Evolutionary conservation across 2,888 invertebrate genomes (phyloP).

Genomic region (Philhelius pedissequus): DNA sequence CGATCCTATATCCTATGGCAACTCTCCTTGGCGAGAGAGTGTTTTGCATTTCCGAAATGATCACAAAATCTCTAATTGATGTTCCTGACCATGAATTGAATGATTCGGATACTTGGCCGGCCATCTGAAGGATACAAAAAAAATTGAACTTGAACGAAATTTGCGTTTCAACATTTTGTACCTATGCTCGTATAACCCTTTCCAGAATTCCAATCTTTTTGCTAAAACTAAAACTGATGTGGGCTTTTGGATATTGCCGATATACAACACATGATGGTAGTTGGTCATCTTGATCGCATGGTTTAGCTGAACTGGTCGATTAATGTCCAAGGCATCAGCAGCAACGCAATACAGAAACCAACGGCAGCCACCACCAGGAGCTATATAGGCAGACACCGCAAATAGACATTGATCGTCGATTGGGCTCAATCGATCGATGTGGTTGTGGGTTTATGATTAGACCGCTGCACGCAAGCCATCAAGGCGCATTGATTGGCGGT

Average conservation of each 20-base stretch:
- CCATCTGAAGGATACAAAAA: not conserved
- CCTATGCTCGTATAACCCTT: too few relatives aligned
- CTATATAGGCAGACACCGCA: conserved; percentile 62
- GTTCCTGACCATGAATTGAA: conserved; percentile 64
- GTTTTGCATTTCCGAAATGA: conserved; percentile 66
- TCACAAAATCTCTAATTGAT: conserved; percentile 68
- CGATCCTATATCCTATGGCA: not conserved
- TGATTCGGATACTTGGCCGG: conserved; percentile 38
- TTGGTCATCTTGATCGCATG: conserved; percentile 35
- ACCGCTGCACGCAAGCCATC: conserved; percentile 58
- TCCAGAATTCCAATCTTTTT: conserved; percentile 59
- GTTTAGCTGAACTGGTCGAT: conserved; percentile 25
- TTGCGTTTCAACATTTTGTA: conserved; percentile 52
- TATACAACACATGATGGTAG: not conserved
- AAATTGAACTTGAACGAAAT: conserved; percentile 23
- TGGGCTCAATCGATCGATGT: conserved; percentile 50
- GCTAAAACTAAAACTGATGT: not conserved
- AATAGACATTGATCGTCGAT: conserved; percentile 68
- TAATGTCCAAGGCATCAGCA: conserved; percentile 49
- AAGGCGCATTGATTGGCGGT: conserved; percentile 59
- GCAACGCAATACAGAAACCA: conserved; percentile 13
- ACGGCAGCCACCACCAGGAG: conserved; percentile 46
- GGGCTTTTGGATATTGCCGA: not conserved
- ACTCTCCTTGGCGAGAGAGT: conserved; percentile 1
- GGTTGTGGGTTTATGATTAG: conserved; percentile 67